Conservation (phyloP, 2,797 vertebrate species). For the Channallabes apus region DNA sequence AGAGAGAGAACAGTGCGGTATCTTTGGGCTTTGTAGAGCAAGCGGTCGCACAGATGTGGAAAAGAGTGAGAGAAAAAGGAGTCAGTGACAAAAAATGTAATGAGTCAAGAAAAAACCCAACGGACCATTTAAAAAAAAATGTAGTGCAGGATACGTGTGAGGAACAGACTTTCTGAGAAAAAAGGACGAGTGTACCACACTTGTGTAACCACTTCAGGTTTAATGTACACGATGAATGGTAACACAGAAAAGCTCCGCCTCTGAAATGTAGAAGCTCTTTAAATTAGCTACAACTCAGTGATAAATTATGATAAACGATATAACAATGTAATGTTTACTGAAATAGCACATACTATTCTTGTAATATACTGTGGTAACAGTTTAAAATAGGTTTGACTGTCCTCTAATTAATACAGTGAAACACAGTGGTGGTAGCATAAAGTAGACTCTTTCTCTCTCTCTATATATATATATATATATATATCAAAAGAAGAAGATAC, state of each 20-base stretch:
- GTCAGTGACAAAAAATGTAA: conserved; percentile 2
- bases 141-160: background rate
- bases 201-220: background rate
- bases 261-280: no score
- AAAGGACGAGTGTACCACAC: background rate
- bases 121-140: no score
- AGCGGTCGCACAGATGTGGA: conserved; percentile 10
- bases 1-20: background rate
- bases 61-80: background rate
- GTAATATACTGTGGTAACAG: no score
- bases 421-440: background rate
- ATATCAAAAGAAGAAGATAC: no score
- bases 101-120: background rate
- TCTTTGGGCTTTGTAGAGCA: conserved; percentile 6
- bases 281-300: no score
- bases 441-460: background rate
- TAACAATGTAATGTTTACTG: no score
- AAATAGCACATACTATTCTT: no score
- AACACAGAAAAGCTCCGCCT: no score
- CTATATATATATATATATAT: no score
- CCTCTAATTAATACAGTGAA: background rate
- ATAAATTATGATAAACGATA: no score
- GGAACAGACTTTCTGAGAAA: background rate
- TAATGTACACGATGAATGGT: no score
- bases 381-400: no score